These are phyloP conservation scores for Glyptemys insculpta DNA, from an alignment of 2,797 vertebrate species.

Conservation along the genomic window DNA sequence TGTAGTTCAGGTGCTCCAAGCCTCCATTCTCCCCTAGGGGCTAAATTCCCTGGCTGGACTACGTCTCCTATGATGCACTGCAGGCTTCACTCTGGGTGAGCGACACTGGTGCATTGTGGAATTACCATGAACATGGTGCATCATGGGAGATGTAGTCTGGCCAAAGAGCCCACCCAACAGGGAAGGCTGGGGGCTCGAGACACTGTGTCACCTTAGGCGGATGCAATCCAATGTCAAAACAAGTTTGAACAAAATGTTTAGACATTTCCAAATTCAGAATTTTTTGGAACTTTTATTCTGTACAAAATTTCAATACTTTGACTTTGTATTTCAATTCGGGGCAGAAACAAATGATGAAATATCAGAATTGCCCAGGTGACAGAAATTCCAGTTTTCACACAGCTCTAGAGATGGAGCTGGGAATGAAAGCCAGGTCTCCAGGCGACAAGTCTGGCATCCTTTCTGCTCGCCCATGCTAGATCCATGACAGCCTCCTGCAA, in stretches of 20 bases:
- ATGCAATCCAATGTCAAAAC: neutral
- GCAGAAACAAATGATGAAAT: neutral
- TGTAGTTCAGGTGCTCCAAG: neutral
- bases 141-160: neutral
- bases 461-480: neutral
- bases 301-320: neutral
- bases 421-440: neutral
- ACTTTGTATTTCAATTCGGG: neutral
- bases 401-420: neutral
- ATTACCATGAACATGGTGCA: neutral
- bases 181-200: too few species aligned
- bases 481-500: neutral
- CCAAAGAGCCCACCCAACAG: neutral
- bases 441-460: neutral
- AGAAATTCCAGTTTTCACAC: neutral
- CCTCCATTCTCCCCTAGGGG: neutral
- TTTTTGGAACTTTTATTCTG: neutral
- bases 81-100: neutral
- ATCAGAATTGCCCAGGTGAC: neutral
- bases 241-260: neutral
- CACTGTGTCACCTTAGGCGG: neutral
- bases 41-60: neutral
- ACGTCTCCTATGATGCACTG: neutral
- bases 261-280: neutral
- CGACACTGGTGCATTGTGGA: neutral